phyloP scores from a whole-genome alignment of 2,888 invertebrate genomes.

The Noctua pronuba region DNA sequence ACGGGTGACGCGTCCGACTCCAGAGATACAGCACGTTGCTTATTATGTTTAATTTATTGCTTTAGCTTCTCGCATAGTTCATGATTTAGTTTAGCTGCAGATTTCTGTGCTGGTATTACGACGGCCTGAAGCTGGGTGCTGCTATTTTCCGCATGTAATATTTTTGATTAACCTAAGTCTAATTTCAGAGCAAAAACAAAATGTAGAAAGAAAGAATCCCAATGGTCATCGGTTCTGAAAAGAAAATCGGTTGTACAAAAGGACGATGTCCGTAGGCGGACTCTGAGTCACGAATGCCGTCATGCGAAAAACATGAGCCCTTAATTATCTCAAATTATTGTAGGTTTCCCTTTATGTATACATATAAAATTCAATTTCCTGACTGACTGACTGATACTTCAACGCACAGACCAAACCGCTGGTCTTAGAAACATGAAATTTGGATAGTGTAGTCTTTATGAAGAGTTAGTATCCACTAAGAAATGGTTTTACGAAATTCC shows the following conservation, averaged over 20 bases:
- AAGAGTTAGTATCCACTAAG: too few species aligned
- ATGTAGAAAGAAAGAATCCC: not conserved
- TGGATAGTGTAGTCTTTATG: too few species aligned
- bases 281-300: not conserved
- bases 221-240: not conserved
- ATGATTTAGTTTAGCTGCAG: conserved; percentile 18
- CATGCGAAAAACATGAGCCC: not conserved
- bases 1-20: conserved; percentile 42
- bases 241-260: not conserved
- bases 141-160: not conserved
- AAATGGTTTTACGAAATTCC: too few species aligned
- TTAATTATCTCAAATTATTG: not conserved
- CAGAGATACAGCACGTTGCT: conserved; percentile 64
- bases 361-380: too few species aligned
- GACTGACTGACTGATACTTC: too few species aligned
- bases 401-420: too few species aligned
- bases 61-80: conserved; percentile 31
- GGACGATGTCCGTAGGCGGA: not conserved
- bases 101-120: conserved; percentile 9
- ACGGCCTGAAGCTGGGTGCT: not conserved
- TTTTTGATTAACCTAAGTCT: not conserved
- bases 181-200: not conserved
- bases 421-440: too few species aligned
- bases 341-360: not conserved
- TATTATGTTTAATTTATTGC: conserved; percentile 62